Evolutionary conservation across 2,888 invertebrate species (phyloP).

Genomic region (Thumatha senex): DNA sequence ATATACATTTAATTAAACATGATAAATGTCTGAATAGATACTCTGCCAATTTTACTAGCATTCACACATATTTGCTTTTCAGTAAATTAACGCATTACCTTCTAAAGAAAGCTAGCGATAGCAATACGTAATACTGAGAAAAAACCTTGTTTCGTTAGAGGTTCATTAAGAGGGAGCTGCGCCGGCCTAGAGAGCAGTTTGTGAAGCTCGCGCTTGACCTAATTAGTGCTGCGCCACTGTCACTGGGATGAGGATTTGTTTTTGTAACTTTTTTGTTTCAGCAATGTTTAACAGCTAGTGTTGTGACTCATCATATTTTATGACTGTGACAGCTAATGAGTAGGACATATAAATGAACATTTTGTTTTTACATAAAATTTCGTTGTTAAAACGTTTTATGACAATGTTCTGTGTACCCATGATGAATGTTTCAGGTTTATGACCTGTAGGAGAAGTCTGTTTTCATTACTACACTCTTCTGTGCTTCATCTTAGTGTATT

Average conservation of each 20-base stretch:
- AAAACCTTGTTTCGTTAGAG: slow-evolving; percentile 69
- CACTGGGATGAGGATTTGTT: slow-evolving; percentile 60
- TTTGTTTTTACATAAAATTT: too few relatives aligned
- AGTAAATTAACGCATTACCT: slow-evolving; percentile 12
- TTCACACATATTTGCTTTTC: too few relatives aligned
- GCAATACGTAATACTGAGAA: slow-evolving; percentile 53
- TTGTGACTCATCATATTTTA: slow-evolving; percentile 34
- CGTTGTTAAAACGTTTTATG: slow-evolving; percentile 15
- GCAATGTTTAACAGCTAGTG: slow-evolving; percentile 39
- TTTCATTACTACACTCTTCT: too few relatives aligned
- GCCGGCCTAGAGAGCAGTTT: slow-evolving; percentile 61
- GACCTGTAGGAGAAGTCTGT: too few relatives aligned
- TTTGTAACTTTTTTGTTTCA: slow-evolving; percentile 54
- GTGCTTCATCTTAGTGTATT: too few relatives aligned
- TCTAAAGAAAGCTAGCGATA: slow-evolving; percentile 22
- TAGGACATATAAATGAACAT: neutral
- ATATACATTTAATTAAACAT: too few relatives aligned
- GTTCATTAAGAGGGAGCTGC: slow-evolving; percentile 70
- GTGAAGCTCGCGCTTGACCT: slow-evolving; percentile 69
- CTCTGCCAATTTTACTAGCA: too few relatives aligned
- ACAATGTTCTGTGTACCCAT: slow-evolving; percentile 26
- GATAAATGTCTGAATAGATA: too few relatives aligned
- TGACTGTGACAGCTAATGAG: slow-evolving; percentile 30
- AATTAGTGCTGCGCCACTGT: slow-evolving; percentile 65
- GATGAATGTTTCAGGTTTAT: too few relatives aligned